These are phyloP conservation scores for Rhysida immarginata DNA, from an alignment of 1,140 invertebrate genomes.

Conservation along the genomic window DNA sequence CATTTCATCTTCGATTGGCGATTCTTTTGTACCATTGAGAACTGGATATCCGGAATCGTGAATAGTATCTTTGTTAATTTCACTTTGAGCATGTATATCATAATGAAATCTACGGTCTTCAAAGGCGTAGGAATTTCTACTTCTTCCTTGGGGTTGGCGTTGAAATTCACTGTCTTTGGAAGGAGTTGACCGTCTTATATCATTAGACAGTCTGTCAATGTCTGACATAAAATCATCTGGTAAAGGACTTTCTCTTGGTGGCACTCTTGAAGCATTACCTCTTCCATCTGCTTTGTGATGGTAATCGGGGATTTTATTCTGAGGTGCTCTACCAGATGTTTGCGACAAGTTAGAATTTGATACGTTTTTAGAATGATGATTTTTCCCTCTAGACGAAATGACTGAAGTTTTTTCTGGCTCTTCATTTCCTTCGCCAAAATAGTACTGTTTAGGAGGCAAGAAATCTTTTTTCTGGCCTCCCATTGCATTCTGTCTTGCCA, in stretches of 20 bases:
- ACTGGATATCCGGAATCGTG: too few species aligned
- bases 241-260: neutral
- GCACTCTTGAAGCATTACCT: neutral
- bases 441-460: neutral
- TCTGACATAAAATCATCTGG: neutral
- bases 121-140: conserved; percentile 5
- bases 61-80: neutral
- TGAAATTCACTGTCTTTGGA: neutral
- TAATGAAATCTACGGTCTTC: neutral
- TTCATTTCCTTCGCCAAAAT: neutral
- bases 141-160: neutral
- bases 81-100: neutral
- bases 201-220: too few species aligned
- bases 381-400: neutral
- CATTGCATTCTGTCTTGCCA: neutral
- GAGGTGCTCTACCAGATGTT: neutral
- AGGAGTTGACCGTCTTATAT: too few species aligned
- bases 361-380: neutral
- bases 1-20: conserved; percentile 21
- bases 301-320: neutral
- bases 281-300: neutral
- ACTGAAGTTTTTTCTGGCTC: neutral
- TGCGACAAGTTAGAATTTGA: neutral
- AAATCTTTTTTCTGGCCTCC: neutral
- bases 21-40: neutral